A percentile compares a stretch with the other conserved stretches of the same genome.
Conservation (phyloP, 2,888 invertebrate species). For the Lagria hirta region DNA sequence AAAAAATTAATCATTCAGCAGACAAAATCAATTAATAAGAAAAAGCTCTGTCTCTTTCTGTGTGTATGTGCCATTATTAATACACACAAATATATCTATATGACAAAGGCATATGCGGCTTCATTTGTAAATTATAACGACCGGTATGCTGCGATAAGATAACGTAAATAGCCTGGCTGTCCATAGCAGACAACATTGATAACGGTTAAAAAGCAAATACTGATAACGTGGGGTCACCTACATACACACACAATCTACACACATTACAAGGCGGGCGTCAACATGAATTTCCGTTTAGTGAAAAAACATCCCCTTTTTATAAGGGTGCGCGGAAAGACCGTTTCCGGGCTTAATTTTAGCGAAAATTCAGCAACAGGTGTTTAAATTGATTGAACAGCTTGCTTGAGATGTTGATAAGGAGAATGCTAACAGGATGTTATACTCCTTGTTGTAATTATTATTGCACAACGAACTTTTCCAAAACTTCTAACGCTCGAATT, state of each 20-base stretch:
- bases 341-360: conserved; percentile 21
- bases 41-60: conserved; percentile 10
- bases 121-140: conserved; percentile 33
- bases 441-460: conserved; percentile 7
- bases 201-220: conserved; percentile 45
- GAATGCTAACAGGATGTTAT: conserved; percentile 11
- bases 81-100: conserved; percentile 17
- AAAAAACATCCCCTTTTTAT: conserved; percentile 12
- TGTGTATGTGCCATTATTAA: conserved; percentile 2
- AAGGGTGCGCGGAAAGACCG: conserved; percentile 12
- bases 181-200: conserved; percentile 43
- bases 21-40: conserved; percentile 25
- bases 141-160: conserved; percentile 43
- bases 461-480: conserved; percentile 17
- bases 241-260: conserved; percentile 16
- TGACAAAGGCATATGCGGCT: conserved; percentile 21
- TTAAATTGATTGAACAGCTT: conserved; percentile 27
- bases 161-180: conserved; percentile 45
- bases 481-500: conserved; percentile 14
- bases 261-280: not conserved
- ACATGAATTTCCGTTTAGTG: conserved; percentile 11
- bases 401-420: conserved; percentile 22
- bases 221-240: conserved; percentile 46
- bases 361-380: conserved; percentile 29
- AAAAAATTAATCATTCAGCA: conserved; percentile 22